phyloP scores from a whole-genome alignment of 2,888 invertebrate genomes.

The Trissolcus brochymenae region DNA sequence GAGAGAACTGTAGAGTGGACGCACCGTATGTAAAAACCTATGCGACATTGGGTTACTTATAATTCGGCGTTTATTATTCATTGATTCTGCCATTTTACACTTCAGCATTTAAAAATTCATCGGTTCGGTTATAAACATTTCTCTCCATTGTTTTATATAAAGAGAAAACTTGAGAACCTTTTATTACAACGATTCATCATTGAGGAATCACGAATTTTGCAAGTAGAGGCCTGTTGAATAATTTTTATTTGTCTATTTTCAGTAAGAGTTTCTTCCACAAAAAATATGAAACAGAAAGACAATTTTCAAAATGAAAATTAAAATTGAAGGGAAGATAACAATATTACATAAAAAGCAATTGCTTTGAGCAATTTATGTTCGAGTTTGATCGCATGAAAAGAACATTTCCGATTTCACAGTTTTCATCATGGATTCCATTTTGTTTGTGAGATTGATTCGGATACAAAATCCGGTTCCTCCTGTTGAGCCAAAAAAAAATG shows the following conservation, averaged over 20 bases:
- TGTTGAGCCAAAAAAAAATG: constrained; percentile 12
- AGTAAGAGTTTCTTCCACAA: too few species aligned
- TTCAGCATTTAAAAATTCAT: constrained; percentile 59
- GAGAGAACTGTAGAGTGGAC: constrained; percentile 91
- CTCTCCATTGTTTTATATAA: constrained; percentile 47
- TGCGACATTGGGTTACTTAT: constrained; percentile 94
- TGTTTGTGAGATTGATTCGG: constrained; percentile 4
- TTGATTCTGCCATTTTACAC: constrained; percentile 60
- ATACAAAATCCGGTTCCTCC: constrained; percentile 18
- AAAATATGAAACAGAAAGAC: too few species aligned
- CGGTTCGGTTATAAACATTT: constrained; percentile 63
- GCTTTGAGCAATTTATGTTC: background rate
- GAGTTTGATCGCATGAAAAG: background rate
- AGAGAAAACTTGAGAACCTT: constrained; percentile 57
- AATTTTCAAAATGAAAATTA: background rate
- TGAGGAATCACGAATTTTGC: background rate
- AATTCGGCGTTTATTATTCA: constrained; percentile 77
- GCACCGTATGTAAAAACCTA: constrained; percentile 95
- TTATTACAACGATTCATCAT: constrained; percentile 6
- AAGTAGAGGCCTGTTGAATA: too few species aligned
- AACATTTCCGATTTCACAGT: constrained; percentile 29
- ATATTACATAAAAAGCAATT: background rate
- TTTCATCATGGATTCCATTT: constrained; percentile 6
- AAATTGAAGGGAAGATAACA: background rate
- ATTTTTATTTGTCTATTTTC: too few species aligned